phyloP scores from a whole-genome alignment of 1,140 invertebrate species.

The Cryptotermes secundus region DNA sequence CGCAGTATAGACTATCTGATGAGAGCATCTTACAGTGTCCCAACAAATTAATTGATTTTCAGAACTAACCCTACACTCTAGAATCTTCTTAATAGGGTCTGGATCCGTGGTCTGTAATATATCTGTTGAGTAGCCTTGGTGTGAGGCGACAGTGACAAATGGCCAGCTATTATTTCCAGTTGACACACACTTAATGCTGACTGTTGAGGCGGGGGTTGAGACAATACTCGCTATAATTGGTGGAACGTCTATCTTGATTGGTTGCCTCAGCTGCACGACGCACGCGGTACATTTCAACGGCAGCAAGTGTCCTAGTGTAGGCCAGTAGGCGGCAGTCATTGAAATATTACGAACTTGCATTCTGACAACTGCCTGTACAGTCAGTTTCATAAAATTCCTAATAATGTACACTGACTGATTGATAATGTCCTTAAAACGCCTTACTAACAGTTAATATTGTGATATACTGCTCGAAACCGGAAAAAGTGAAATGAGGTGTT shows the following conservation, averaged over 20 bases:
- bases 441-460: no score
- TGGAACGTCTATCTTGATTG: not conserved
- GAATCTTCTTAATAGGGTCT: no score
- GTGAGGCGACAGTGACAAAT: not conserved
- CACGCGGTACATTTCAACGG: not conserved
- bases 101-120: not conserved
- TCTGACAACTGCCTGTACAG: not conserved
- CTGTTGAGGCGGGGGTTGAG: not conserved
- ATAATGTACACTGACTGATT: no score
- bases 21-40: no score
- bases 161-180: conserved; percentile 1
- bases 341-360: not conserved
- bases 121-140: not conserved
- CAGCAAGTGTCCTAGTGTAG: not conserved
- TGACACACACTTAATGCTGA: conserved; percentile 19
- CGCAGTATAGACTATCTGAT: no score
- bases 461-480: no score
- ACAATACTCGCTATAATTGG: conserved; percentile 1
- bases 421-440: no score
- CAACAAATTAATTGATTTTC: no score
- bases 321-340: not conserved
- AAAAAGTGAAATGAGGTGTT: no score
- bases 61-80: no score
- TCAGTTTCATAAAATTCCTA: no score
- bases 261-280: not conserved